A percentile compares a stretch with the other conserved stretches of the same genome.
phyloP scores from a whole-genome alignment of 2,888 invertebrate genomes.

The Nymphalis c-album region DNA sequence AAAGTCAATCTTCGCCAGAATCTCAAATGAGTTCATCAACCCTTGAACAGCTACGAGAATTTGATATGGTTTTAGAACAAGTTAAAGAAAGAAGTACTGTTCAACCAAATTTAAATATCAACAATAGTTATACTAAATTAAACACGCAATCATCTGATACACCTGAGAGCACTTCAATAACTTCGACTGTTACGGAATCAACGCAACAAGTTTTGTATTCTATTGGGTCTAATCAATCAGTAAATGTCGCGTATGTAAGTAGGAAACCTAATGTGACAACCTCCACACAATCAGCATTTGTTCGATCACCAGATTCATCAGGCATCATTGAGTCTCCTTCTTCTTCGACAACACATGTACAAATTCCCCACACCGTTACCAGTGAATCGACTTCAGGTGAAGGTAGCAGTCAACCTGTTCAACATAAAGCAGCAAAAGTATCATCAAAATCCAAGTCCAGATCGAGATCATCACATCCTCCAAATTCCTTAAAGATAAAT shows the following conservation, averaged over 20 bases:
- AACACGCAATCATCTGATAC: conserved; percentile 56
- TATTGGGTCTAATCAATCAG: conserved; percentile 61
- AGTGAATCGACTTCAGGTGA: conserved; percentile 57
- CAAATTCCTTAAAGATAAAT: conserved; percentile 83
- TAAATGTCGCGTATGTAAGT: conserved; percentile 71
- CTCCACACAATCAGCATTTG: conserved; percentile 60
- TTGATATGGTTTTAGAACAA: conserved; percentile 90
- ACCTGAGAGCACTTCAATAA: conserved; percentile 53
- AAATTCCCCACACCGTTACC: conserved; percentile 59
- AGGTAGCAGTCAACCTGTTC: conserved; percentile 43
- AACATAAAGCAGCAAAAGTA: conserved; percentile 59
- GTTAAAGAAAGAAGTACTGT: conserved; percentile 88
- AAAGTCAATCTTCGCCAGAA: conserved; percentile 70
- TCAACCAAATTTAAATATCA: conserved; percentile 66
- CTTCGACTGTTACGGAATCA: conserved; percentile 51
- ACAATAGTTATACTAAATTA: conserved; percentile 52
- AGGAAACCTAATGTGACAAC: conserved; percentile 65
- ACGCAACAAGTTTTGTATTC: conserved; percentile 71
- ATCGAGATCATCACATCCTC: conserved; percentile 79
- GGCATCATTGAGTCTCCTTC: conserved; percentile 63
- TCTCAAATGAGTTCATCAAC: conserved; percentile 88
- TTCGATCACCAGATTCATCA: conserved; percentile 71
- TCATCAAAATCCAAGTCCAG: conserved; percentile 75
- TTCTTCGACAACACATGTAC: conserved; percentile 60
- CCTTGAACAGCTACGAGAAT: conserved; percentile 88